A percentile compares a stretch with the other conserved stretches of the same genome.
These are phyloP conservation scores for Scomber colias DNA, from an alignment of 2,113 vertebrate genomes.

Conservation along the genomic window DNA sequence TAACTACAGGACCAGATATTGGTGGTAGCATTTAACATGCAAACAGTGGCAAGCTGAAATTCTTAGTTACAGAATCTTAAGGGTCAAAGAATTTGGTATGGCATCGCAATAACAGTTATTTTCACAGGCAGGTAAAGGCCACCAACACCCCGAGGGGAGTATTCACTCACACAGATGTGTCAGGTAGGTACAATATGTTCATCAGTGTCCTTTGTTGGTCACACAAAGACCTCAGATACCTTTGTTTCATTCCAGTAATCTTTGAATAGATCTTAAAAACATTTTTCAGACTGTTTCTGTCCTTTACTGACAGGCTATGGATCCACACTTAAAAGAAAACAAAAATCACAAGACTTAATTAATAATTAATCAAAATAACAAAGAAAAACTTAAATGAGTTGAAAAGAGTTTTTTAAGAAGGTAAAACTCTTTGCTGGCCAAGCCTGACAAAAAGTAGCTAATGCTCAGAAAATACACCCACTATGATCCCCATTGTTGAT, in stretches of 20 bases:
- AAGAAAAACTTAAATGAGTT: neutral
- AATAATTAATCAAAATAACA: neutral
- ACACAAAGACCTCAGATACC: neutral
- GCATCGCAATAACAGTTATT: neutral
- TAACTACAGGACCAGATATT: too few relatives aligned
- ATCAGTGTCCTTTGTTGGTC: neutral
- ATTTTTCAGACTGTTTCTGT: neutral
- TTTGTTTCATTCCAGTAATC: neutral
- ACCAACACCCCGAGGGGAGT: neutral
- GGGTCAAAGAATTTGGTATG: neutral
- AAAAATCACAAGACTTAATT: too few relatives aligned
- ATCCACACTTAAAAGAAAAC: neutral
- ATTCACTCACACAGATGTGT: neutral
- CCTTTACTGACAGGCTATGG: neutral
- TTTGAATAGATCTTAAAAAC: neutral
- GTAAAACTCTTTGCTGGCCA: neutral
- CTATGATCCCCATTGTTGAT: neutral
- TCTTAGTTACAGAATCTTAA: neutral
- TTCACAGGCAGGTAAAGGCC: neutral
- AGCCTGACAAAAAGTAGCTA: neutral
- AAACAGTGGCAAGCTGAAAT: neutral
- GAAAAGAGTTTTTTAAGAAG: neutral
- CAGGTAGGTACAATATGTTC: neutral
- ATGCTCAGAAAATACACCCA: neutral
- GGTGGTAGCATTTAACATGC: too few relatives aligned